Conservation (phyloP, 2,797 vertebrate genomes). For the Salmo trutta region DNA sequence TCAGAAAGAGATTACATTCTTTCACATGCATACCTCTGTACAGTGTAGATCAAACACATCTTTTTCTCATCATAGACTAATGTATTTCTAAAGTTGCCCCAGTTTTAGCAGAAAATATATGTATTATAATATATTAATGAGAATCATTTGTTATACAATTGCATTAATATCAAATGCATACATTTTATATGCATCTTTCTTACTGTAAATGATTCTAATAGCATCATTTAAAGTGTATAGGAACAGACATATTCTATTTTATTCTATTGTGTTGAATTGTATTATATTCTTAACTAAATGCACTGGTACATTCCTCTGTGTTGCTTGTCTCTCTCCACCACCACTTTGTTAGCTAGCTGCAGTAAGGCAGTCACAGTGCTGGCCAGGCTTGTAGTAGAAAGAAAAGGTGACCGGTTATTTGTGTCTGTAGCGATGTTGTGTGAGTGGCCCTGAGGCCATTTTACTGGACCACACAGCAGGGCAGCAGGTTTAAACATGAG, state of each 20-base stretch:
- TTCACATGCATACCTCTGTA: too few relatives aligned
- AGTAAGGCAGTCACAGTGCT: background rate
- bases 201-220: too few relatives aligned
- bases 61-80: background rate
- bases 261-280: too few relatives aligned
- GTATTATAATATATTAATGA: background rate
- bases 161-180: background rate
- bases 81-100: background rate
- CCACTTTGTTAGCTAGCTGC: background rate
- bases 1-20: slow-evolving; percentile 27
- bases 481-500: slow-evolving; percentile 1
- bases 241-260: too few relatives aligned
- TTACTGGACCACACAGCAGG: background rate
- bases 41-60: too few relatives aligned
- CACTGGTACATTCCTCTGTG: too few relatives aligned
- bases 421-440: slow-evolving; percentile 16
- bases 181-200: background rate
- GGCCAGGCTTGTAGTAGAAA: background rate
- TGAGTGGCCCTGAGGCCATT: background rate
- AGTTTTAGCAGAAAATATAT: background rate
- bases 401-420: slow-evolving; percentile 3
- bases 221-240: too few relatives aligned
- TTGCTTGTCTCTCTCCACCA: too few relatives aligned
- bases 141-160: background rate
- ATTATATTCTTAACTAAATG: too few relatives aligned